Conservation (phyloP, 2,113 vertebrate genomes). For the Madoqua kirkii region DNA sequence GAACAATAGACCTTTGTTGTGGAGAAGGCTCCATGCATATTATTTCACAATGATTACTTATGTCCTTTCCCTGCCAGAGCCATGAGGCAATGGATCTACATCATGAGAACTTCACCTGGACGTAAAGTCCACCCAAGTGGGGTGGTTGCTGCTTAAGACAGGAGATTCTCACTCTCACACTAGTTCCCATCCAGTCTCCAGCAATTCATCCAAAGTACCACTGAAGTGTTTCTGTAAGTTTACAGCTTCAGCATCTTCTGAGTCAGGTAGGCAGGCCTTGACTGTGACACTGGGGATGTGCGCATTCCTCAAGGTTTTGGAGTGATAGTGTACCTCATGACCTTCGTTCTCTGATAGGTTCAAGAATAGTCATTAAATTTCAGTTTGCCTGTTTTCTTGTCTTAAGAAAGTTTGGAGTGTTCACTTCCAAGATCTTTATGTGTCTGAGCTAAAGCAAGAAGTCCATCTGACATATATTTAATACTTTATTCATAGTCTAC, state of each 20-base stretch:
- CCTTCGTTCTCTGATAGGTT: neutral
- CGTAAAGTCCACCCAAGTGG: neutral
- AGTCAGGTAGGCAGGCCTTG: neutral
- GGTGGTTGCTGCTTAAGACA: neutral
- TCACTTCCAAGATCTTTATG: neutral
- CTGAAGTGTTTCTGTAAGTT: neutral
- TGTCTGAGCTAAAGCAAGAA: neutral
- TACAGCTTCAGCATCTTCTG: neutral
- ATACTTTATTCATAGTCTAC: neutral
- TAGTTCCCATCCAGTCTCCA: neutral
- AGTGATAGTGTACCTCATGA: neutral
- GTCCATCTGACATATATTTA: neutral
- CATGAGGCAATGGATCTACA: neutral
- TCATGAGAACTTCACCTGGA: neutral
- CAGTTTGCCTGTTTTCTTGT: neutral
- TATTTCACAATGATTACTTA: neutral
- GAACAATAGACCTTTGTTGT: neutral
- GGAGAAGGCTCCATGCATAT: neutral
- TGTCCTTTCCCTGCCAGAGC: neutral
- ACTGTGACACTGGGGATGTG: neutral
- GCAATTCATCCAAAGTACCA: neutral
- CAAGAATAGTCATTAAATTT: neutral
- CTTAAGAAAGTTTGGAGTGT: neutral
- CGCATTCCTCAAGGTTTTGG: neutral
- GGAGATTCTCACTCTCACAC: neutral